phyloP scores from a whole-genome alignment of 2,113 vertebrate species.

The Agelaius tricolor region DNA sequence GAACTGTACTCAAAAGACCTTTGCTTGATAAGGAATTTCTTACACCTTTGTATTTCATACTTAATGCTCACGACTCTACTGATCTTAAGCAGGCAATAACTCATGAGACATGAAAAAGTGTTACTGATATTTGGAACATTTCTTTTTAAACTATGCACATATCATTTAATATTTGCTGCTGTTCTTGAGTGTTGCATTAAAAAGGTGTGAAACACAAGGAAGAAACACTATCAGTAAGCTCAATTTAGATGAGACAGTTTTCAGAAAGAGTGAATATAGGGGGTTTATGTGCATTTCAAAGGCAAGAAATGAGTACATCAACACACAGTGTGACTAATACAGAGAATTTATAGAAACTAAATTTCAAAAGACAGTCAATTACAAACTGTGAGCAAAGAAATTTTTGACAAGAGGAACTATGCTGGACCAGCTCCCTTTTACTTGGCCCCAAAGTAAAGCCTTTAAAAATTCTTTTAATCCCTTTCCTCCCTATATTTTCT shows the following conservation, averaged over 20 bases:
- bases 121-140: background rate
- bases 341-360: background rate
- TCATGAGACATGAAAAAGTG: background rate
- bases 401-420: background rate
- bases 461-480: background rate
- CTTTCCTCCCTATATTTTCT: background rate
- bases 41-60: background rate
- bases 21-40: background rate
- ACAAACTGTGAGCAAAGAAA: background rate
- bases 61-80: background rate
- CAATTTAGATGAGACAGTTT: background rate
- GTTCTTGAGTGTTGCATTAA: background rate
- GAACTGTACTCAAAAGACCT: background rate
- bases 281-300: background rate
- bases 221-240: background rate
- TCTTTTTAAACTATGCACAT: background rate
- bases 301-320: background rate
- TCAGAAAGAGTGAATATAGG: background rate
- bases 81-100: background rate
- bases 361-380: conserved; percentile 13
- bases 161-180: background rate
- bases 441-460: background rate
- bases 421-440: background rate
- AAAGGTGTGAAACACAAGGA: background rate
- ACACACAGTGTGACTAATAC: background rate